Conservation (phyloP, 2,888 invertebrate genomes). For the Eupeodes luniger region DNA sequence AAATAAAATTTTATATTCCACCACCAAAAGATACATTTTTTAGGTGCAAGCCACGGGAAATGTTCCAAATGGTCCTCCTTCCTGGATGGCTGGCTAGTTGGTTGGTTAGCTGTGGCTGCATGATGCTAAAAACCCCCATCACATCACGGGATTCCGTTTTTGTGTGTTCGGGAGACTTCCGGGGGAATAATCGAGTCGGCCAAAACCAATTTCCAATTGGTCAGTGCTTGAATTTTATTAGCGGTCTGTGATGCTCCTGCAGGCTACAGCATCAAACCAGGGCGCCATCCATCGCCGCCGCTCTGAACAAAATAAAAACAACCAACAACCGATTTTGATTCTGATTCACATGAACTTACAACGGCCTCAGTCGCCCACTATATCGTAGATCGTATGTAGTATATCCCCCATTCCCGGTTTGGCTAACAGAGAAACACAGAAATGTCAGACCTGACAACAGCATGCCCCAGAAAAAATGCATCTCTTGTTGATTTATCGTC, state of each 20-base stretch:
- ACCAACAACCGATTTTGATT: constrained; percentile 35
- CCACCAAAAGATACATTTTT: constrained; percentile 29
- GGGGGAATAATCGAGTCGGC: constrained; percentile 40
- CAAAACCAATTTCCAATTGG: constrained; percentile 63
- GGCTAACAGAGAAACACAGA: constrained; percentile 15
- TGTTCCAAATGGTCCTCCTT: constrained; percentile 17
- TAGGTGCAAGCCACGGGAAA: constrained; percentile 27
- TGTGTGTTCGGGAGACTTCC: constrained; percentile 13
- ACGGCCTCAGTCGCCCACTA: constrained; percentile 47
- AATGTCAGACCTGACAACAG: constrained; percentile 71
- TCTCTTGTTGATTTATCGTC: constrained; percentile 72
- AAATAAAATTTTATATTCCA: constrained; percentile 58
- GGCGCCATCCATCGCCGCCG: constrained; percentile 37
- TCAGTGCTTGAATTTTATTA: constrained; percentile 53
- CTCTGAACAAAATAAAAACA: constrained; percentile 13
- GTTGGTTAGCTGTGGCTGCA: background rate
- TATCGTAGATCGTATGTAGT: too few relatives aligned
- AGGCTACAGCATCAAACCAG: constrained; percentile 41
- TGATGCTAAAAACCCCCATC: background rate
- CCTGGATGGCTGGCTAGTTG: background rate
- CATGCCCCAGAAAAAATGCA: constrained; percentile 68
- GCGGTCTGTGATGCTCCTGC: constrained; percentile 41
- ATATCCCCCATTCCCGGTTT: background rate
- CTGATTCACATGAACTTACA: constrained; percentile 43
- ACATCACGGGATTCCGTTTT: background rate